These are phyloP conservation scores for Ectobius pallidus DNA, from an alignment of 2,888 invertebrate species.

Conservation along the genomic window DNA sequence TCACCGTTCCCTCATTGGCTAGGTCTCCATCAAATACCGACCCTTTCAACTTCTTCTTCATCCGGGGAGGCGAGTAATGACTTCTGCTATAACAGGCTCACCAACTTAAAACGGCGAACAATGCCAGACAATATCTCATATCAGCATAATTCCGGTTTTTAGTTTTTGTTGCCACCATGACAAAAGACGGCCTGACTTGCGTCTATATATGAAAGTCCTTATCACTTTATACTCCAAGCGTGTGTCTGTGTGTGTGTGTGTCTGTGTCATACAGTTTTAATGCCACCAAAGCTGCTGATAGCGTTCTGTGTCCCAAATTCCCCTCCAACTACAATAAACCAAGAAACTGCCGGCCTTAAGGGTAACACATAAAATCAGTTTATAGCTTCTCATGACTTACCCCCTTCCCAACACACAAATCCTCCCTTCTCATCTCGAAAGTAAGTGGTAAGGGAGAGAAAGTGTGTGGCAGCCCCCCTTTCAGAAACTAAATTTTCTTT, in stretches of 20 bases:
- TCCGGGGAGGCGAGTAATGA: too few relatives aligned
- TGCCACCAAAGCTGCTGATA: conserved; percentile 22
- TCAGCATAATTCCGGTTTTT: too few relatives aligned
- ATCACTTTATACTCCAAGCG: conserved; percentile 7
- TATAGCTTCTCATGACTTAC: background rate
- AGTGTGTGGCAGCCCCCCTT: background rate
- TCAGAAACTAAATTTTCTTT: conserved; percentile 23
- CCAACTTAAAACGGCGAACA: too few relatives aligned
- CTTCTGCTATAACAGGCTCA: too few relatives aligned
- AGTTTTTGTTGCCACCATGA: too few relatives aligned
- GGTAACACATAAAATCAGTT: conserved; percentile 23
- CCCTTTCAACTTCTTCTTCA: too few relatives aligned
- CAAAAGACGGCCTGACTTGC: too few relatives aligned
- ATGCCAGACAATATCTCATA: too few relatives aligned
- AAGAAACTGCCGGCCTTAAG: conserved; percentile 27
- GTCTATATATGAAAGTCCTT: background rate
- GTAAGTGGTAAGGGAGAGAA: conserved; percentile 23
- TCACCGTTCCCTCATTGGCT: too few relatives aligned
- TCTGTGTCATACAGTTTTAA: conserved; percentile 9
- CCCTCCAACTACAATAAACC: conserved; percentile 12
- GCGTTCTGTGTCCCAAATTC: background rate
- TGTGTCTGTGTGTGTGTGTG: too few relatives aligned
- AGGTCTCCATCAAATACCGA: too few relatives aligned
- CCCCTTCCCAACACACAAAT: background rate
- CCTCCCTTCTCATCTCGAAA: background rate